Percentiles rank a stretch among this genome's conserved stretches.
These are phyloP conservation scores for Lepidotrigona ventralis DNA, from an alignment of 1,140 invertebrate species.

Conservation along the genomic window DNA sequence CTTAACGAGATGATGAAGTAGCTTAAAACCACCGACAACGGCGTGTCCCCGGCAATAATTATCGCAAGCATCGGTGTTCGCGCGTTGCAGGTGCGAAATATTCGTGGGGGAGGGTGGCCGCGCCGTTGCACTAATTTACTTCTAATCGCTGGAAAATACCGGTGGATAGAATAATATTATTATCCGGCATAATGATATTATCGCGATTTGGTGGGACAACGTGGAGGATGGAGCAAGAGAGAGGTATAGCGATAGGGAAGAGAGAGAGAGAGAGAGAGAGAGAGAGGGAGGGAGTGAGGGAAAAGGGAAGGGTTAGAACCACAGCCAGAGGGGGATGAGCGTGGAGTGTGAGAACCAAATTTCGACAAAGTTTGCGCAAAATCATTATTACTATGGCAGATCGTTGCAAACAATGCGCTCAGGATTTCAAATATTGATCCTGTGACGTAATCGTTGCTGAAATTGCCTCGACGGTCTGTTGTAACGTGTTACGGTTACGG, in stretches of 20 bases:
- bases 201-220: constrained; percentile 23
- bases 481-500: constrained; percentile 36
- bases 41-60: constrained; percentile 29
- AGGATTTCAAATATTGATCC: constrained; percentile 54
- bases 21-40: constrained; percentile 28
- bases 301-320: not conserved
- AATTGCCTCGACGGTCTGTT: constrained; percentile 32
- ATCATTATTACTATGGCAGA: constrained; percentile 51
- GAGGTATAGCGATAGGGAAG: too few relatives aligned
- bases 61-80: not conserved
- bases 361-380: constrained; percentile 39
- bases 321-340: not conserved
- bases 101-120: not conserved
- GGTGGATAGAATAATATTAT: constrained; percentile 51
- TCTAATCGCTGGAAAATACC: constrained; percentile 50
- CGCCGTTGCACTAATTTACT: constrained; percentile 35
- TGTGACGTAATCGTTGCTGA: constrained; percentile 36
- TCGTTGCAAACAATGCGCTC: constrained; percentile 50
- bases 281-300: not conserved
- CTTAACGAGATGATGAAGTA: constrained; percentile 32
- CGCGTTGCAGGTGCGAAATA: constrained; percentile 9
- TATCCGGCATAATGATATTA: constrained; percentile 48
- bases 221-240: not conserved
- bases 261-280: not conserved
- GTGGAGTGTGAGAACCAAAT: constrained; percentile 21